Percentiles rank a stretch among this genome's conserved stretches.
These are phyloP conservation scores for Mus minutoides DNA, from an alignment of 2,797 vertebrate species.

Conservation along the genomic window DNA sequence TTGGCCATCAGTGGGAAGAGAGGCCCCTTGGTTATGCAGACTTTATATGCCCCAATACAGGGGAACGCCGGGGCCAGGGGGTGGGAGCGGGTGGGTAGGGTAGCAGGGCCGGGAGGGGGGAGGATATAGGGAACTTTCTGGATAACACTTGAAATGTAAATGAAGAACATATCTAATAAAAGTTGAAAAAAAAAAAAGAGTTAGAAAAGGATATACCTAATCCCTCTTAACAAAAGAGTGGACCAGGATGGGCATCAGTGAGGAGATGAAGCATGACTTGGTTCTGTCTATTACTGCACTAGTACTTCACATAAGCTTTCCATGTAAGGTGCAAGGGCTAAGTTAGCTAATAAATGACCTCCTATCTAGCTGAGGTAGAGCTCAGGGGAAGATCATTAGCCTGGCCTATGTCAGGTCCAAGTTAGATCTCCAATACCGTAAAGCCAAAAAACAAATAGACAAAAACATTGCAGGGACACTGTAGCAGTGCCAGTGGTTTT, in stretches of 20 bases:
- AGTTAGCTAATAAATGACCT: background rate
- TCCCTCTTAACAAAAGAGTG: background rate
- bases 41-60: no score
- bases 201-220: background rate
- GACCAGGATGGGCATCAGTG: background rate
- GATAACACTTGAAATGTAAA: no score
- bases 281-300: background rate
- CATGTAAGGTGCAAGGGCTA: background rate
- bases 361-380: background rate
- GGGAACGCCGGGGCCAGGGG: no score
- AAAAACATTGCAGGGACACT: background rate
- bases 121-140: no score
- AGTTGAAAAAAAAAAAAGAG: no score
- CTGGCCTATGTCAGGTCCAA: background rate
- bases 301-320: background rate
- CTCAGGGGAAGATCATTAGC: background rate
- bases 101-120: no score
- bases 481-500: background rate
- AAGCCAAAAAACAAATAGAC: background rate
- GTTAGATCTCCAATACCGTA: background rate
- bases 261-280: background rate
- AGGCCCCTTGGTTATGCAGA: no score
- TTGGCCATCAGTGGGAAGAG: no score
- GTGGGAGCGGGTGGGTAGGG: no score
- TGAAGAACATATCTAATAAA: no score